These are phyloP conservation scores for Nothocercus julius DNA, from an alignment of 2,113 vertebrate species.

Conservation along the genomic window DNA sequence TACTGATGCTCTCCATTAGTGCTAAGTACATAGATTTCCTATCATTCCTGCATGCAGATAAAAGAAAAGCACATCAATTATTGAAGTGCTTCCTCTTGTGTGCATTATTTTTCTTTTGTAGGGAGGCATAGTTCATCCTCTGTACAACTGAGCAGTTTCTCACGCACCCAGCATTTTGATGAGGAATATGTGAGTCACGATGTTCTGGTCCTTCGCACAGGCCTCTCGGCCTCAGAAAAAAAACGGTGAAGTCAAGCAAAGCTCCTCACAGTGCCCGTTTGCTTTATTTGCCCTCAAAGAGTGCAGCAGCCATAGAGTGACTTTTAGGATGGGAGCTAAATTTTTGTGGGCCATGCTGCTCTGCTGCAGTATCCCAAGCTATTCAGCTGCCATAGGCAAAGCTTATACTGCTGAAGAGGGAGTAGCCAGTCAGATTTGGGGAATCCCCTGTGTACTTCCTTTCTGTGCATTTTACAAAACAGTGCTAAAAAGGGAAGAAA, in stretches of 20 bases:
- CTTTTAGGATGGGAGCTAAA: not conserved
- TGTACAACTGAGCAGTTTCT: not conserved
- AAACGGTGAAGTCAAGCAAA: constrained; percentile 44
- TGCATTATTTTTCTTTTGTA: constrained; percentile 61
- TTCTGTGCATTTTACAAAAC: not conserved
- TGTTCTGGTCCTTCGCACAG: constrained; percentile 35
- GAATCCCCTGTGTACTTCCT: not conserved
- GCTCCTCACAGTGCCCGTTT: constrained; percentile 19
- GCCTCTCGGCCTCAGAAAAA: constrained; percentile 29
- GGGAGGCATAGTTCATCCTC: constrained; percentile 1
- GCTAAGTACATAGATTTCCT: constrained; percentile 60
- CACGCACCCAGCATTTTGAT: constrained; percentile 36
- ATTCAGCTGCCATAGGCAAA: not conserved
- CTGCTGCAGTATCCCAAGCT: not conserved
- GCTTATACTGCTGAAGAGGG: not conserved
- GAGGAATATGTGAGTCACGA: constrained; percentile 49
- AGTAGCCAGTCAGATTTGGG: not conserved
- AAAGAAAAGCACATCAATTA: constrained; percentile 72
- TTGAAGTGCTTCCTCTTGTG: constrained; percentile 56
- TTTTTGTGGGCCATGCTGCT: not conserved
- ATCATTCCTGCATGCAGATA: constrained; percentile 55
- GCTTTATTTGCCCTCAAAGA: not conserved
- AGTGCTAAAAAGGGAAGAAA: not conserved
- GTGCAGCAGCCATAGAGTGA: not conserved
- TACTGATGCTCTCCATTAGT: constrained; percentile 50